Conservation (phyloP, 2,888 invertebrate genomes). For the Parasteatoda lunata region DNA sequence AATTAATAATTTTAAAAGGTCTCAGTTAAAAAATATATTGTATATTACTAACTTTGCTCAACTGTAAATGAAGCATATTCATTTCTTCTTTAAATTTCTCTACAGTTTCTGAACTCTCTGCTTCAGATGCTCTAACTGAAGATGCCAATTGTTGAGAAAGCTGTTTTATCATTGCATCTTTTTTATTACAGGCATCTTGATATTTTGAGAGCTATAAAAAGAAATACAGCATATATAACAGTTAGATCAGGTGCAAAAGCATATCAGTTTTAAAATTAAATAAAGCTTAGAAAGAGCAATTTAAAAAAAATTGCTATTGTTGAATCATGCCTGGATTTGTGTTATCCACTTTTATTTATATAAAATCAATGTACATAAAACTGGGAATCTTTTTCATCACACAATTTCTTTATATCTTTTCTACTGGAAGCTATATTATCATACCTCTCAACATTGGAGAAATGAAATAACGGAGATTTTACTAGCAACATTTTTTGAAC, state of each 20-base stretch:
- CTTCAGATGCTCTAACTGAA: constrained; percentile 53
- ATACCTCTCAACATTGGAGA: too few relatives aligned
- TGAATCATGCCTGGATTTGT: too few relatives aligned
- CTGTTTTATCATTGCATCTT: constrained; percentile 58
- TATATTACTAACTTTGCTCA: constrained; percentile 56
- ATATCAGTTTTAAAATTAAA: too few relatives aligned
- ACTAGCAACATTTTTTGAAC: too few relatives aligned
- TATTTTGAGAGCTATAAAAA: constrained; percentile 58
- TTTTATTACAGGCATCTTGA: constrained; percentile 54
- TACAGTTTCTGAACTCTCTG: constrained; percentile 44
- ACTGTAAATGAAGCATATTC: constrained; percentile 63
- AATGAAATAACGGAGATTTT: too few relatives aligned
- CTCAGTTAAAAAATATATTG: background rate
- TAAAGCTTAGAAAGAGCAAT: too few relatives aligned
- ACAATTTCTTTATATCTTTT: too few relatives aligned
- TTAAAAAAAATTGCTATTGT: too few relatives aligned
- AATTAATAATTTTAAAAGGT: background rate
- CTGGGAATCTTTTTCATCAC: too few relatives aligned
- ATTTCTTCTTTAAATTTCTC: constrained; percentile 64
- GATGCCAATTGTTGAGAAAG: constrained; percentile 54
- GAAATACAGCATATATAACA: background rate
- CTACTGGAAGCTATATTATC: too few relatives aligned
- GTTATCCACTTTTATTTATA: too few relatives aligned
- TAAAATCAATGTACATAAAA: too few relatives aligned
- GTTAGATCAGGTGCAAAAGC: background rate